Base-by-base conservation (phyloP, 1,140 invertebrate species). In the Whitmania pigra region DNA sequence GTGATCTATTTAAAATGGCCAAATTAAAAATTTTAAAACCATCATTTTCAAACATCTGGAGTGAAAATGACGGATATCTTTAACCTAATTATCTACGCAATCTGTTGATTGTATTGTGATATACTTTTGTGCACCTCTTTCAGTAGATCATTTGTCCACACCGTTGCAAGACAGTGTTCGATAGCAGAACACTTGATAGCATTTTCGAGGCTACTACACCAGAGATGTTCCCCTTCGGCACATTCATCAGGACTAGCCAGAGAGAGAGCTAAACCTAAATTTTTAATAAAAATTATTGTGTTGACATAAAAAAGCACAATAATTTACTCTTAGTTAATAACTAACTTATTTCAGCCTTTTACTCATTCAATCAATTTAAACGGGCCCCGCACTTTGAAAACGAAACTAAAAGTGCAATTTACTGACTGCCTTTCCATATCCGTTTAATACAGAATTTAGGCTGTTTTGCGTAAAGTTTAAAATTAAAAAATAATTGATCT, bases 121-220 rank as follows among this genome's bases (percentile, higher is more conserved):
- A 63, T 63, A 13, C 1, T 40, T 74, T 69, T 53, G 54, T 29
- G 57, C 73, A 77, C 90, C 75, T 86, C 86, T 79, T 93, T 91
- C 20, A 89, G 85, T 29, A 79, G 77, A 79, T 87, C 86, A 57
- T 87, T 85, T 53, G 88, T 85, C 93, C 93, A 95, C 4, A 90
- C 87, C 5, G 87, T 87, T 76, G 88, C 83, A 67, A 93, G 89
- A 77, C 93, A 96, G 77, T 93, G 89, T 63, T 85, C 86, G 0
- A 89, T 88, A 6, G 89, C 90, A 67, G 85, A 83, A 79, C 92
- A 95, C 78, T 86, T 84, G 74, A 87, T 86, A 22, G 89, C 87
- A 79, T 75, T 71, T 0, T 60, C 49, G 20, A 77, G 53, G 72
- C 76, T 74, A 72, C 76, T 77, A 73, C 78, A 79, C 78, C 78